Percentiles rank a stretch among this genome's conserved stretches.
These are phyloP conservation scores for Volucella inanis DNA, from an alignment of 2,888 invertebrate species.

Conservation along the genomic window DNA sequence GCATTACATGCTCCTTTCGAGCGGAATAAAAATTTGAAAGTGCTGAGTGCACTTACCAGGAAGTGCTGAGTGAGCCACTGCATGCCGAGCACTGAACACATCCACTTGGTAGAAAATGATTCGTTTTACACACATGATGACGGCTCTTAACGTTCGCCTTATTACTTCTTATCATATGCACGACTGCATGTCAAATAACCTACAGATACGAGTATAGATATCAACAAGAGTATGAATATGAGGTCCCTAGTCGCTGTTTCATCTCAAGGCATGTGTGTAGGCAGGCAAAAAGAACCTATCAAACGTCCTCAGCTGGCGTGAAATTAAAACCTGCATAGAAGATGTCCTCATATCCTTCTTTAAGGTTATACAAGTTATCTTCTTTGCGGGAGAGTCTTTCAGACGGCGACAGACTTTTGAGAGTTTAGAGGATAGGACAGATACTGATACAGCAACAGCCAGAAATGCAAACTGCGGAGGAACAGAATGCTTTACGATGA, in stretches of 20 bases:
- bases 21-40: constrained; percentile 19
- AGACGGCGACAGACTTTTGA: constrained; percentile 1
- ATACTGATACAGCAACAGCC: not conserved
- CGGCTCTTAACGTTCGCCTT: constrained; percentile 33
- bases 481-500: constrained; percentile 19
- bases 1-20: constrained; percentile 7
- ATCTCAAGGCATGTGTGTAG: not conserved
- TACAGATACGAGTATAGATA: not conserved
- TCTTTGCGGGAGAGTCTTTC: constrained; percentile 20
- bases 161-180: constrained; percentile 56
- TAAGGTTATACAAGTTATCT: constrained; percentile 38
- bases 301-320: constrained; percentile 54
- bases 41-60: constrained; percentile 32
- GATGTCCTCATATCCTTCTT: constrained; percentile 48
- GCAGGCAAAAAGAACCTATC: constrained; percentile 22
- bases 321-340: constrained; percentile 68
- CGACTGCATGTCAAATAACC: constrained; percentile 37
- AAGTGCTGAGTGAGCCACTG: constrained; percentile 6
- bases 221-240: not conserved
- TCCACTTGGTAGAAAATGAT: not conserved
- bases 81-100: too few species aligned
- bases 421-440: not conserved
- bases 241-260: too few species aligned
- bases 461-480: not conserved
- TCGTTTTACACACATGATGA: constrained; percentile 2